These are phyloP conservation scores for Sebastiscus albofasciatus DNA, from an alignment of 2,797 vertebrate genomes.

Conservation along the genomic window DNA sequence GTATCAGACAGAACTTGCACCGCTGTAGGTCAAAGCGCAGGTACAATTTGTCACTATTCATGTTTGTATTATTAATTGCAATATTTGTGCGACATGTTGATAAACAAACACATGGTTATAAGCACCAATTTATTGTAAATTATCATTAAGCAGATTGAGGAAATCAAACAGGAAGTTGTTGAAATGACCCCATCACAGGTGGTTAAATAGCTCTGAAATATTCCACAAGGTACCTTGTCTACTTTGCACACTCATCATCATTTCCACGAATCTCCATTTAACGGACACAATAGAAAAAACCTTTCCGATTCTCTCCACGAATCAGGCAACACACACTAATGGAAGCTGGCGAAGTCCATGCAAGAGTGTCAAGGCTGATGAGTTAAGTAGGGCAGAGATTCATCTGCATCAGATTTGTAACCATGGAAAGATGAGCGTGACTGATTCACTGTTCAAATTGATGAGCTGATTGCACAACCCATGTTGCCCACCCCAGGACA, in stretches of 20 bases:
- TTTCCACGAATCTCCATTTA: constrained; percentile 17
- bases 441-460: constrained; percentile 59
- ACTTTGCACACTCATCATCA: constrained; percentile 1
- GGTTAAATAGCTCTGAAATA: neutral
- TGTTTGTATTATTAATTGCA: neutral
- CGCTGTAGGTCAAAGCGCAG: neutral
- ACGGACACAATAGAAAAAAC: constrained; percentile 4
- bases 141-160: neutral
- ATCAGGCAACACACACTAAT: constrained; percentile 11
- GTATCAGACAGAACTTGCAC: neutral
- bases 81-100: neutral
- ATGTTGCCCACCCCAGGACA: constrained; percentile 39
- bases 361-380: constrained; percentile 51
- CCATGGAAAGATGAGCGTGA: constrained; percentile 49
- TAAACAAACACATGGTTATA: neutral
- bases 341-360: constrained; percentile 27
- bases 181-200: neutral
- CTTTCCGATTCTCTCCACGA: neutral
- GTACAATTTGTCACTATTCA: neutral
- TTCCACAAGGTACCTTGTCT: neutral
- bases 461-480: constrained; percentile 55
- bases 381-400: constrained; percentile 61
- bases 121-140: neutral
- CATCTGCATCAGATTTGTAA: constrained; percentile 59
- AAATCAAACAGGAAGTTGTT: neutral